Conservation (phyloP, 2,797 vertebrate genomes). For the Paratrypauchen microcephalus region DNA sequence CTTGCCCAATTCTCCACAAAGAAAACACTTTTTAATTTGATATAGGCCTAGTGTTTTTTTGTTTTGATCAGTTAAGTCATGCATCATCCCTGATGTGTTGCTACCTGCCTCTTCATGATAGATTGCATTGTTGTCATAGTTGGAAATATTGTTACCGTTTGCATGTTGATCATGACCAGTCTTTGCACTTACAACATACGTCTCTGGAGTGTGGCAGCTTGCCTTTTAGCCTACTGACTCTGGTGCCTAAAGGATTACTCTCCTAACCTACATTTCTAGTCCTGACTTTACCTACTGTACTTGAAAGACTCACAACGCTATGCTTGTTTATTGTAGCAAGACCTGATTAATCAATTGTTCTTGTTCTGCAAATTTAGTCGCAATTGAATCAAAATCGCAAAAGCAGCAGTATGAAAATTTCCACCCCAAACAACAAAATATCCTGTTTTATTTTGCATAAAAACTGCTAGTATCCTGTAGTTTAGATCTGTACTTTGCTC, state of each 20-base stretch:
- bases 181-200: not conserved
- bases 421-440: no score
- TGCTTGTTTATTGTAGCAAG: conserved; percentile 4
- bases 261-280: conserved; percentile 71
- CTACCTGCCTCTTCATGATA: conserved; percentile 21
- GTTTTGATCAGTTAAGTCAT: no score
- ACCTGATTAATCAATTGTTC: not conserved
- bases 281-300: conserved; percentile 46
- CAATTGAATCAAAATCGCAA: no score
- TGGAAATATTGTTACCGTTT: not conserved
- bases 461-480: no score
- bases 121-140: not conserved
- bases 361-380: no score
- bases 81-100: not conserved
- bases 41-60: no score
- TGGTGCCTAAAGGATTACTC: conserved; percentile 71
- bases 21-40: no score
- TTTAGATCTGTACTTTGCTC: no score
- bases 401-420: no score
- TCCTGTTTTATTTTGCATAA: no score
- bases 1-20: no score
- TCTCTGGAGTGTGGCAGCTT: conserved; percentile 26
- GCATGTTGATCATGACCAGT: conserved; percentile 17
- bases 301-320: not conserved
- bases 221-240: conserved; percentile 64